Percentiles rank a stretch among this genome's conserved stretches.
Evolutionary conservation across 2,888 invertebrate species (phyloP).

Genomic region (Gari tellinella): DNA sequence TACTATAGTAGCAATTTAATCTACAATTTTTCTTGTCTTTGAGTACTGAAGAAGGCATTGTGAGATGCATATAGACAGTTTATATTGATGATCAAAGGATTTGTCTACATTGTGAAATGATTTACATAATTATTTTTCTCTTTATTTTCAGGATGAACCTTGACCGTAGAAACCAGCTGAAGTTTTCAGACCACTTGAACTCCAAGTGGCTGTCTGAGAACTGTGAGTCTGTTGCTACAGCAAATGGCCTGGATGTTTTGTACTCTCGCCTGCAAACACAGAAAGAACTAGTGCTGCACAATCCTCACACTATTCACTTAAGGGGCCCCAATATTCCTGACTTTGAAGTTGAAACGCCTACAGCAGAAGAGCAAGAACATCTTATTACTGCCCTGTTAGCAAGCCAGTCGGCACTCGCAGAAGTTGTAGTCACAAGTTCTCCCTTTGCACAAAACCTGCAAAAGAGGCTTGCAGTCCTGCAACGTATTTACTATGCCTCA

Average conservation of each 20-base stretch:
- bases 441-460: conserved; percentile 87
- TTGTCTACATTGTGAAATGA: too few species aligned
- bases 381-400: conserved; percentile 86
- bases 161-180: conserved; percentile 75
- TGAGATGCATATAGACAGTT: too few species aligned
- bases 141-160: conserved; percentile 26
- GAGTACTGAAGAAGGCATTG: too few species aligned
- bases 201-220: conserved; percentile 87
- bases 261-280: conserved; percentile 87
- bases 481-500: conserved; percentile 87
- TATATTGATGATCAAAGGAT: too few species aligned
- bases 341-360: conserved; percentile 86
- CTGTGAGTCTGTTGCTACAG: conserved; percentile 85
- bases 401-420: conserved; percentile 86
- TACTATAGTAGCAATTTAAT: too few species aligned
- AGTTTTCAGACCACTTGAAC: conserved; percentile 87
- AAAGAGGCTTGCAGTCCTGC: conserved; percentile 87
- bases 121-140: background rate
- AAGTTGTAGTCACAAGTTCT: conserved; percentile 86
- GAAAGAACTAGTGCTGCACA: conserved; percentile 82
- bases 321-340: conserved; percentile 85
- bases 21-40: too few species aligned
- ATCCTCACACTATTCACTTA: conserved; percentile 80
- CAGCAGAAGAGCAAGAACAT: conserved; percentile 86
- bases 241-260: conserved; percentile 85